Evolutionary conservation across 2,888 invertebrate species (phyloP), one percentile per base, ranked within the genome.

Genomic region (Pseudolycoriella hygida): DNA sequence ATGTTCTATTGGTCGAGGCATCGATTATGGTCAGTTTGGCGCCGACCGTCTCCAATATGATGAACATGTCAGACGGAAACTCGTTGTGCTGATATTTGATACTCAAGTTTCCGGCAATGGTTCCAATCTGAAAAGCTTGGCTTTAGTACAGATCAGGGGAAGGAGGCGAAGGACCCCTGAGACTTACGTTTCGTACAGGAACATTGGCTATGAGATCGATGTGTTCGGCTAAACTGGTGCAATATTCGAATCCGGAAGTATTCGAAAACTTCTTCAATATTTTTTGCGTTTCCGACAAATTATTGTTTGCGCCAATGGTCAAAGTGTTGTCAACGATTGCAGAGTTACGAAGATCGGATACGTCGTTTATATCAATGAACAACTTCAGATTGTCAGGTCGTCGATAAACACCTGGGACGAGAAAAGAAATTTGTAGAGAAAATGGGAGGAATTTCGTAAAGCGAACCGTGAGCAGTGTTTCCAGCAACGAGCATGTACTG

Each of bases 1-100:
- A 50, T 1, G 25, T 17, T 41, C 42, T 40, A 4, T 2, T 51
- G 4, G 2, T 51, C 50, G 51, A 62, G 46, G 3, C 52, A 56
- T 50, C 61, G 71, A 76, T 61, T 47, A 74, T 57, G 12, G 68
- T 69, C 2, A 52, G 45, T 25, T 51, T 49, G 10, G 51, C 53
- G 52, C 61, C 55, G 12, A 60, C 40, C 3, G 60, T 59, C 47
- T 63, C 67, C 5, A 72, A 56, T 1, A 69, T 58, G 11, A 79
- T 59, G 53, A 73, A 80, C 10, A 83, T 55, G 54, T 84, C 83
- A 0, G 83, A 83, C 6, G 77, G 75, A 57, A 83, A 84, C 45
- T 77, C 77, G 2, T 62, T 68, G 51, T 79, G 69, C 8, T 65
- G 56, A 54, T 80, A 70, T 57, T 83, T 83, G 46, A 79, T 69